Evolutionary conservation across 2,797 vertebrate genomes (phyloP), one percentile per base, ranked within the genome.

Genomic region (Sternotherus odoratus): DNA sequence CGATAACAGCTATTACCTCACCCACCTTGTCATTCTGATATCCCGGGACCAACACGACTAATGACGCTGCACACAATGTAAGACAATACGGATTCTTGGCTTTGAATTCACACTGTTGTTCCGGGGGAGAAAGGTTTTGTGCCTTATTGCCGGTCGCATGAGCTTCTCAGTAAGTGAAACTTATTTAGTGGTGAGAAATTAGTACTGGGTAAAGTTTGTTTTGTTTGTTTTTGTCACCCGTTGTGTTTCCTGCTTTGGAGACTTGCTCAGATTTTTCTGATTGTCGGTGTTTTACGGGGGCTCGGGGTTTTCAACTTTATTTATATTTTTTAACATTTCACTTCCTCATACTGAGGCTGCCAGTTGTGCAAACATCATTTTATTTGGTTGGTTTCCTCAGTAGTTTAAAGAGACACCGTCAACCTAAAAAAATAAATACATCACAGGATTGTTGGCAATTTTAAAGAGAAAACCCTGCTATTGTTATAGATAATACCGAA

Each of bases 341-440:
- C 94, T 97, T 97, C 96, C 95, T 95, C 94, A 87, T 95, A 80
- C 82, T 88, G 95, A 90, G 89, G 88, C 63, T 90, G 85, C 96
- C 9, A 30, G 80, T 94, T 12, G 92, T 93, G 48, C 89, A 79
- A 94, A 95, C 93, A 95, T 86, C 95, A 95, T 92, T 63, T 92
- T 95, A 95, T 92, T 63, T 92, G 95, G 94, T 95, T 96, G 91
- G 94, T 95, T 97, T 96, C 96, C 96, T 96, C 95, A 94, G 95
- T 88, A 95, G 94, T 94, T 92, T 85, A 83, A 77, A 95, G 91
- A 46, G 90, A 69, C 1, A 36, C 96, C 51, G 83, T 39, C n/a
- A 39, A 69, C 63, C 21, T 39, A 21, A 86, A 94, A 92, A 50
- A 28, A 7, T 24, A 23, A 23, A 24, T 9, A 28, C 48, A 77